Evolutionary conservation across 2,113 vertebrate genomes (phyloP).

Genomic region (Tupaia tana): DNA sequence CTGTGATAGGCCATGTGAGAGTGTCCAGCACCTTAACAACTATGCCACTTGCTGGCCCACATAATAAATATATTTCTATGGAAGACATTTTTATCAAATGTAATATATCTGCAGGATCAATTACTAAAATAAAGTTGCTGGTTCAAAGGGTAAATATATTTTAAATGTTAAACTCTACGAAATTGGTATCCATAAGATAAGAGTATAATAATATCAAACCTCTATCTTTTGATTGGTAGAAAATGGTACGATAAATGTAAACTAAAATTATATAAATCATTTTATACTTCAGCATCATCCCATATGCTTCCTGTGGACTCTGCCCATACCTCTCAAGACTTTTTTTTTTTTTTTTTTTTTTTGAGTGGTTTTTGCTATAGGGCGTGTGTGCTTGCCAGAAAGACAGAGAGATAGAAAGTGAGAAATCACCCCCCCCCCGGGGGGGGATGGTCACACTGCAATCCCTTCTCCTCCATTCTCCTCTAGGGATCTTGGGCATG

Average conservation of each 20-base stretch:
- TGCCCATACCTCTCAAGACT: neutral
- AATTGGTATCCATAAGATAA: neutral
- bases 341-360: neutral
- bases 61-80: neutral
- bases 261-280: conserved; percentile 18
- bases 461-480: too few relatives aligned
- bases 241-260: neutral
- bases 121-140: neutral
- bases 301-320: neutral
- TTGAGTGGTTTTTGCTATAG: too few relatives aligned
- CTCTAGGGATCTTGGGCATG: too few relatives aligned
- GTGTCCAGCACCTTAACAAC: too few relatives aligned
- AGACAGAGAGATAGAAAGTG: too few relatives aligned
- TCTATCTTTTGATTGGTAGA: neutral
- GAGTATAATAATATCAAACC: neutral
- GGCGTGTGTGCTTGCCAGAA: too few relatives aligned
- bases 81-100: neutral
- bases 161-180: conserved; percentile 40
- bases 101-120: neutral
- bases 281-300: neutral
- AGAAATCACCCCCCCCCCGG: too few relatives aligned
- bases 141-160: neutral
- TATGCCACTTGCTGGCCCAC: too few relatives aligned
- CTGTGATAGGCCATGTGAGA: too few relatives aligned
- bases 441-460: too few relatives aligned